These are phyloP conservation scores for Galbula dea DNA, from an alignment of 2,113 vertebrate genomes.

Conservation along the genomic window DNA sequence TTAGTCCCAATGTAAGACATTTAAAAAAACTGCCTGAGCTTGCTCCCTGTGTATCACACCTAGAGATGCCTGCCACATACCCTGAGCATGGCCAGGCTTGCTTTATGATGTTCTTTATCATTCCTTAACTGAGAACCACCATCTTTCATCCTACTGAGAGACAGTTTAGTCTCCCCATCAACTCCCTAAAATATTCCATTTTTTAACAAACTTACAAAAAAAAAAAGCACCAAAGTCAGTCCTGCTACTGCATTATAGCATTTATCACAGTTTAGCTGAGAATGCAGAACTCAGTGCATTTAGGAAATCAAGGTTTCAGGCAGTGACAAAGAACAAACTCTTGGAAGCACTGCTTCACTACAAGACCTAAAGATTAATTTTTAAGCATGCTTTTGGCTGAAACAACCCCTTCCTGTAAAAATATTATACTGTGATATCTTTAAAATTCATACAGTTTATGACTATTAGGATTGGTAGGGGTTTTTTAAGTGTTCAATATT, in stretches of 20 bases:
- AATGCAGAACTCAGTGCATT: not conserved
- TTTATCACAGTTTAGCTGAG: not conserved
- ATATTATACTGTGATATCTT: not conserved
- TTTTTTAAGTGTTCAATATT: not conserved
- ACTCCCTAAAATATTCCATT: not conserved
- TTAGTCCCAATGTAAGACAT: not conserved
- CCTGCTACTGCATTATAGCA: not conserved
- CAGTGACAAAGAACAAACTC: not conserved
- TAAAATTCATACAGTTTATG: not conserved
- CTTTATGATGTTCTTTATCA: not conserved
- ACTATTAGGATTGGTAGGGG: not conserved
- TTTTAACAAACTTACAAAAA: not conserved
- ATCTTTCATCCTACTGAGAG: not conserved
- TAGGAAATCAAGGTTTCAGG: not conserved
- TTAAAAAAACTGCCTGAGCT: not conserved
- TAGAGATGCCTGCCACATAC: not conserved
- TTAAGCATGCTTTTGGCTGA: not conserved
- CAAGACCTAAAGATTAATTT: not conserved
- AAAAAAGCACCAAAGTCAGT: not conserved
- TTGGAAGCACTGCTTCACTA: not conserved
- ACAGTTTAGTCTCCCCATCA: not conserved
- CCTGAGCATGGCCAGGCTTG: not conserved
- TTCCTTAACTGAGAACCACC: not conserved
- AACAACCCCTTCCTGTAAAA: not conserved
- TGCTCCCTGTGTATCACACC: not conserved